A percentile compares a stretch with the other conserved stretches of the same genome.
These are phyloP conservation scores for Thymelicus sylvestris DNA, from an alignment of 2,888 invertebrate species.

Conservation along the genomic window DNA sequence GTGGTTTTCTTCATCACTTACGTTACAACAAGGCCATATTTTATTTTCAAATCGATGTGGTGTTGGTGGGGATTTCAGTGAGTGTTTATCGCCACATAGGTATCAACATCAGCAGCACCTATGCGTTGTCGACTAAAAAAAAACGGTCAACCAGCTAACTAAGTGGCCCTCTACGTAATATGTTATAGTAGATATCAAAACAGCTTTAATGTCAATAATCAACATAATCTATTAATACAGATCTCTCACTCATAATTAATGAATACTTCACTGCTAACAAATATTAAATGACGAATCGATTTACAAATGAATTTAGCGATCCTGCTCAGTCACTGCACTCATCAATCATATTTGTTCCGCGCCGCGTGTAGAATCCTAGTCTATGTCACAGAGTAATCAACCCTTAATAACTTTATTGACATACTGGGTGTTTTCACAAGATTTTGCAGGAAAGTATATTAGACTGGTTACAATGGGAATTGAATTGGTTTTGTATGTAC, in stretches of 20 bases:
- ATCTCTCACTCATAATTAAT: slow-evolving; percentile 49
- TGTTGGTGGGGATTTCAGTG: too few relatives aligned
- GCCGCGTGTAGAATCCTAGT: slow-evolving; percentile 21
- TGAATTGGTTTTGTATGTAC: slow-evolving; percentile 34
- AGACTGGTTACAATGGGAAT: slow-evolving; percentile 24
- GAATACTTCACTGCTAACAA: slow-evolving; percentile 55
- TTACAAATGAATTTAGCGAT: slow-evolving; percentile 63
- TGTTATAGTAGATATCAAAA: too few relatives aligned
- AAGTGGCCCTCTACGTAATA: too few relatives aligned
- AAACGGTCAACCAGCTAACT: too few relatives aligned
- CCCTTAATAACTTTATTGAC: slow-evolving; percentile 25
- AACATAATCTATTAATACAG: slow-evolving; percentile 28
- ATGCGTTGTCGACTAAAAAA: too few relatives aligned
- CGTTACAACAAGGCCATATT: too few relatives aligned
- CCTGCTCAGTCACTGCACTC: slow-evolving; percentile 51
- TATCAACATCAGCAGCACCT: too few relatives aligned
- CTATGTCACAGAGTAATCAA: slow-evolving; percentile 13
- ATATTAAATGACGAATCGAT: slow-evolving; percentile 68
- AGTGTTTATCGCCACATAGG: too few relatives aligned
- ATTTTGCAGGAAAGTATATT: slow-evolving; percentile 17
- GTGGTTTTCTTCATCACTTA: too few relatives aligned
- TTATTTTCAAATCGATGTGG: too few relatives aligned
- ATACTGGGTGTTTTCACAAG: slow-evolving; percentile 17
- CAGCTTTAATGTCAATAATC: too few relatives aligned
- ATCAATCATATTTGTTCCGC: slow-evolving; percentile 58